These are phyloP conservation scores for Drosophila nannoptera DNA, from an alignment of 1,140 invertebrate species.

Conservation along the genomic window DNA sequence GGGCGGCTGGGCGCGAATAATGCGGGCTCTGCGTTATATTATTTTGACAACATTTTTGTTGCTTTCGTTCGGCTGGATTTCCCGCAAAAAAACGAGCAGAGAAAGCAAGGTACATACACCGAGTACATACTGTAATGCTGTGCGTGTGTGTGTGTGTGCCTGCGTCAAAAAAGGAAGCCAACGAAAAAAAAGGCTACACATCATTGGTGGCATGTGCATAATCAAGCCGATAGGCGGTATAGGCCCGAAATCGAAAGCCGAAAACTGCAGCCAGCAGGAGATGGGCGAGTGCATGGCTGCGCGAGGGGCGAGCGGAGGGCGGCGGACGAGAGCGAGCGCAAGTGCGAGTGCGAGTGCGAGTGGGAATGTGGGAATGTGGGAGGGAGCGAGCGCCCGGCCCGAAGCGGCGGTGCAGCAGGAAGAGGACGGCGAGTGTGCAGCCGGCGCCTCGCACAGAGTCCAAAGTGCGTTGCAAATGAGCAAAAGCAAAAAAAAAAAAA, in stretches of 20 bases:
- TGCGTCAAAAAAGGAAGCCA: neutral
- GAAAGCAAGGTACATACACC: constrained; percentile 15
- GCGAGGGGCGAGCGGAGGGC: too few relatives aligned
- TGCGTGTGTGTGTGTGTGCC: neutral
- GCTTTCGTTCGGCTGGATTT: constrained; percentile 20
- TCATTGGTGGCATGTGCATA: constrained; percentile 74
- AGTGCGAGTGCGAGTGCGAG: neutral
- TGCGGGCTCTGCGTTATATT: constrained; percentile 60
- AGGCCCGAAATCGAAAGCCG: constrained; percentile 52
- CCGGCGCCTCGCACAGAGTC: constrained; percentile 43
- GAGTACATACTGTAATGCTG: constrained; percentile 46
- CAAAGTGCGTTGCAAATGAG: constrained; percentile 74
- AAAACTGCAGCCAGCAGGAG: constrained; percentile 33
- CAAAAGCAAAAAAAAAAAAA: constrained; percentile 36
- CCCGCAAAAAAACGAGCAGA: constrained; percentile 42
- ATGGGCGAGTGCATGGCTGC: too few relatives aligned
- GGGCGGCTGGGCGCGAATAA: constrained; percentile 27
- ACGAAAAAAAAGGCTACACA: constrained; percentile 56
- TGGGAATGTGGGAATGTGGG: too few relatives aligned
- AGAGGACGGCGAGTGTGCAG: constrained; percentile 41
- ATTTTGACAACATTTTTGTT: constrained; percentile 60
- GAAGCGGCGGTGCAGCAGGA: neutral
- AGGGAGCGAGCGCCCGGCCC: neutral
- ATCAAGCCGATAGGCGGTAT: constrained; percentile 53
- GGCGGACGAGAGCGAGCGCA: neutral